Percentiles rank a stretch among this genome's conserved stretches.
Evolutionary conservation across 1,140 invertebrate genomes (phyloP).

Genomic region (Papilio machaon): DNA sequence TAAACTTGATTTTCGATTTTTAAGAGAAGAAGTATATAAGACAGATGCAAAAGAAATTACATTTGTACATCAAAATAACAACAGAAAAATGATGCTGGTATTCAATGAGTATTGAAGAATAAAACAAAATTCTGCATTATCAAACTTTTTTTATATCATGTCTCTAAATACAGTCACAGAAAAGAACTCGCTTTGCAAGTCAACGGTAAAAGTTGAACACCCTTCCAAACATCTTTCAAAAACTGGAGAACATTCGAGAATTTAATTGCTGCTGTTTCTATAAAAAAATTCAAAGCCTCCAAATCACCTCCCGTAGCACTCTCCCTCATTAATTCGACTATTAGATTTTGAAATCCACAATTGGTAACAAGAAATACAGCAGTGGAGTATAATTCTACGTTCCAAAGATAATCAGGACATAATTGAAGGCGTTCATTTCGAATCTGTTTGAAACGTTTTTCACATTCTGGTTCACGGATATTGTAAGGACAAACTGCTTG

Average conservation of each 20-base stretch:
- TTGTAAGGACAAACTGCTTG: slow-evolving; percentile 18
- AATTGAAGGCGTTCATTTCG: neutral
- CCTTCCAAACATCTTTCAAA: neutral
- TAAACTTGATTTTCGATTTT: too few relatives aligned
- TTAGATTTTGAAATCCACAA: slow-evolving; percentile 11
- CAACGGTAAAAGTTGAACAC: neutral
- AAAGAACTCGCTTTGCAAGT: neutral
- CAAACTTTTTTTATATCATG: neutral
- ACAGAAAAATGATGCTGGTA: too few relatives aligned
- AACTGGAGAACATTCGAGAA: neutral
- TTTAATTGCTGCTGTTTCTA: neutral
- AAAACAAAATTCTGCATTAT: neutral
- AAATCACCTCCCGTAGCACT: neutral
- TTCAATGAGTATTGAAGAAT: too few relatives aligned
- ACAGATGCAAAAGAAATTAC: too few relatives aligned
- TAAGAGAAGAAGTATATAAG: too few relatives aligned
- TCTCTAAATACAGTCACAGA: neutral
- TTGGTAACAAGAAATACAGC: neutral
- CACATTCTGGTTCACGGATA: neutral
- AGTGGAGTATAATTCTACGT: neutral
- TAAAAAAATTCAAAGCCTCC: slow-evolving; percentile 9
- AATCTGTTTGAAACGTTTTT: neutral
- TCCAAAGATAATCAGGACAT: neutral
- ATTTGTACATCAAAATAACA: too few relatives aligned
- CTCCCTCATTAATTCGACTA: slow-evolving; percentile 3